Conservation (phyloP, 2,888 invertebrate genomes). For the Frankliniella intonsa region DNA sequence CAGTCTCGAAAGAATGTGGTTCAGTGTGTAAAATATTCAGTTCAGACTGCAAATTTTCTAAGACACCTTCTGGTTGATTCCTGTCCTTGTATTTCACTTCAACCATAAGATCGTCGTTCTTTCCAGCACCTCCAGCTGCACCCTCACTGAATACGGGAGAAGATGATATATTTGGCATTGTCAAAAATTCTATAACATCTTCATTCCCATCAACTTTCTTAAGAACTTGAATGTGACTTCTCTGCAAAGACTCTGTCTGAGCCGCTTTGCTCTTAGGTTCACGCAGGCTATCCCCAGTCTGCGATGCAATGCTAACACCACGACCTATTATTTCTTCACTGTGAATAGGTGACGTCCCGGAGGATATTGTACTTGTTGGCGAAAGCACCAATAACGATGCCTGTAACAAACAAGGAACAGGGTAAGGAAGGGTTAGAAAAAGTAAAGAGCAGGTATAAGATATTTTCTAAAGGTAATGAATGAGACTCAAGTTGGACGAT, state of each 20-base stretch:
- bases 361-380: conserved; percentile 59
- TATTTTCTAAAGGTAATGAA: too few species aligned
- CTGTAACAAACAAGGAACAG: not conserved
- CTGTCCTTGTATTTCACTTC: conserved; percentile 66
- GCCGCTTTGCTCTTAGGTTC: conserved; percentile 33
- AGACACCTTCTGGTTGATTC: conserved; percentile 49
- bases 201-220: conserved; percentile 60
- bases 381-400: not conserved
- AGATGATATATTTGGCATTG: conserved; percentile 47
- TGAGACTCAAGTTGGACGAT: too few species aligned
- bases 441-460: too few species aligned
- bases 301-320: conserved; percentile 52
- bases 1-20: conserved; percentile 74
- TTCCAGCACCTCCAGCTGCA: not conserved
- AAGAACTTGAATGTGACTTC: conserved; percentile 56
- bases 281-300: conserved; percentile 56
- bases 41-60: conserved; percentile 55
- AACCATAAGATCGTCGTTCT: conserved; percentile 57
- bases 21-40: conserved; percentile 66
- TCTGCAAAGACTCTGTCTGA: conserved; percentile 42
- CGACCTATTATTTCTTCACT: conserved; percentile 55
- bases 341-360: conserved; percentile 59
- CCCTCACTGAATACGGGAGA: not conserved
- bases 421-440: too few species aligned
- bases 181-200: conserved; percentile 68